A percentile compares a stretch with the other conserved stretches of the same genome.
phyloP scores from a whole-genome alignment of 2,797 vertebrate genomes.

The Lateolabrax maculatus region DNA sequence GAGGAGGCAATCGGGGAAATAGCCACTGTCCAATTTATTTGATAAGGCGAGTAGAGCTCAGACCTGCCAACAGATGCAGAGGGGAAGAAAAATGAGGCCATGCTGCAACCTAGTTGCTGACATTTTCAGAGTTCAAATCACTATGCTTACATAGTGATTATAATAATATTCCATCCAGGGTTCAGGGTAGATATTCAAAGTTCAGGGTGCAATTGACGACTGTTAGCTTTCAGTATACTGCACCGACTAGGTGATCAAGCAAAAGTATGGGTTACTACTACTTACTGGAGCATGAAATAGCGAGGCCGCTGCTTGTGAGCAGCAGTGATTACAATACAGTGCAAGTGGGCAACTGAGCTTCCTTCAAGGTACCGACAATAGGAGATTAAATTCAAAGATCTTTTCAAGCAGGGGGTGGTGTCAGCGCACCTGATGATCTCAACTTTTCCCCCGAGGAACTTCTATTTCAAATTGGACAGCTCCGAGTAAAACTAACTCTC shows the following conservation, averaged over 20 bases:
- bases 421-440: constrained; percentile 66
- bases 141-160: constrained; percentile 58
- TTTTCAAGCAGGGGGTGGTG: constrained; percentile 49
- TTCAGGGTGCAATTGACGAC: constrained; percentile 46
- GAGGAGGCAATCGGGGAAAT: constrained; percentile 75
- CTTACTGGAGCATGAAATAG: constrained; percentile 42
- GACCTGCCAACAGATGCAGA: constrained; percentile 76
- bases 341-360: constrained; percentile 46
- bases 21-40: constrained; percentile 85
- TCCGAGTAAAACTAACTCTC: constrained; percentile 72
- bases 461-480: constrained; percentile 74
- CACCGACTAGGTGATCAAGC: constrained; percentile 30
- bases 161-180: constrained; percentile 53
- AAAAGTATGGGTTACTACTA: constrained; percentile 21
- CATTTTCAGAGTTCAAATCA: constrained; percentile 70
- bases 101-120: constrained; percentile 69
- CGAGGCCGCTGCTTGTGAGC: constrained; percentile 26
- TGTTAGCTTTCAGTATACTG: constrained; percentile 27
- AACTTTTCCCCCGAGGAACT: constrained; percentile 69
- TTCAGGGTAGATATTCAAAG: constrained; percentile 46
- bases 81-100: constrained; percentile 60
- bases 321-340: constrained; percentile 50
- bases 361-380: constrained; percentile 49
- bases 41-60: constrained; percentile 83
- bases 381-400: constrained; percentile 68